Evolutionary conservation across 2,113 vertebrate genomes (phyloP), one percentile per base, ranked within the genome.

Genomic region (Dipodomys spectabilis): DNA sequence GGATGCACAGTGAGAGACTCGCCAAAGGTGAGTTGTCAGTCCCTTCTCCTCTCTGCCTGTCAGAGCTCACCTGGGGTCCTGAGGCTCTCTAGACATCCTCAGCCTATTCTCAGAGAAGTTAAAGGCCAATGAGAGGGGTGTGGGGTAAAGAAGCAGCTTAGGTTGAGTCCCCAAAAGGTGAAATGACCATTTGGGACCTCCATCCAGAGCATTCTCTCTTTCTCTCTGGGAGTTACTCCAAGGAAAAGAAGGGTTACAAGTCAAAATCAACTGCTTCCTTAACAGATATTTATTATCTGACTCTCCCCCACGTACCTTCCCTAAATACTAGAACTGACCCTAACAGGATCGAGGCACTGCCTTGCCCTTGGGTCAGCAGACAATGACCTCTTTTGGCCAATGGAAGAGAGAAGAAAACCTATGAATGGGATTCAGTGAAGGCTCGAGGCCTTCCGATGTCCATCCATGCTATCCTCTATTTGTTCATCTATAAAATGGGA

Each of bases 21-120:
- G 2, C 75, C 67, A 30, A 90, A 67, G 53, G 68, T n/a, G 77
- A 57, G 92, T 32, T 60, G 75, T 83, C 7, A 71, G 90, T 82
- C 23, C 4, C 27, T 22, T 25, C 88, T 53, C 81, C 95, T 95
- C 69, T 95, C 95, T 57, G 25, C 68, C 49, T 69, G 16, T 39
- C 30, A 20, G 18, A 45, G 68, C 49, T 69, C 53, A 81, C 57
- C 65, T 64, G n/a, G 45, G 9, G 9, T 22, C 30, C 23, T 49
- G 65, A 16, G 57, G 8, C 5, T n/a, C 62, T 82, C 23, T 65
- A 73, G 10, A 12, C 18, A 35, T 39, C 25, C 69, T 53, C 6
- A 74, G n/a, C 39, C 44, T 6, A 20, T 32, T 69, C 10, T 19
- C 6, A 45, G 32, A n/a, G 6, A 15, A 13, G 53, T 2, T 30